phyloP scores from a whole-genome alignment of 2,888 invertebrate genomes.

The Taphrorychus bicolor region DNA sequence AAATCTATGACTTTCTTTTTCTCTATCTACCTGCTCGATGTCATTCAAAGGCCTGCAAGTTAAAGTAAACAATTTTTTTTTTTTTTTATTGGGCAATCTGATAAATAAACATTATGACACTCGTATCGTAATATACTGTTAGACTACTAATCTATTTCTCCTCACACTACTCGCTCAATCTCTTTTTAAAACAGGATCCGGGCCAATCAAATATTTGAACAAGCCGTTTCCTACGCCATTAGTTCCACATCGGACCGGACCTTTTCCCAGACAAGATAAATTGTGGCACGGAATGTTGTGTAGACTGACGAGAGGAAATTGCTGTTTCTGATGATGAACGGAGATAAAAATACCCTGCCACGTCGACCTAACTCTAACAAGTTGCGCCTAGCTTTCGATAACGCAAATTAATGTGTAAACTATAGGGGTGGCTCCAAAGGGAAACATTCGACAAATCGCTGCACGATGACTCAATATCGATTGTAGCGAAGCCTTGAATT shows the following conservation, averaged over 20 bases:
- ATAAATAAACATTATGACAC: too few relatives aligned
- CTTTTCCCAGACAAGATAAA: constrained; percentile 23
- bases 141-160: too few relatives aligned
- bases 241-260: constrained; percentile 16
- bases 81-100: too few relatives aligned
- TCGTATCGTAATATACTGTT: too few relatives aligned
- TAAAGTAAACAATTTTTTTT: too few relatives aligned
- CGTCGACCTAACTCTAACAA: constrained; percentile 17
- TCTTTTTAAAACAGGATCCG: constrained; percentile 1
- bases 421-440: neutral
- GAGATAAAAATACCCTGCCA: constrained; percentile 23
- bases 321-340: constrained; percentile 24
- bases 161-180: neutral
- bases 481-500: neutral
- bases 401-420: constrained; percentile 18
- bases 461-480: neutral
- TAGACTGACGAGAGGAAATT: constrained; percentile 31
- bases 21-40: too few relatives aligned
- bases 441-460: neutral
- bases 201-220: constrained; percentile 30
- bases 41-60: too few relatives aligned
- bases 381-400: constrained; percentile 9
- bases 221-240: constrained; percentile 19
- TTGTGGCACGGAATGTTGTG: constrained; percentile 18
- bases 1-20: too few relatives aligned